Base-by-base conservation (phyloP, 2,888 invertebrate genomes). In the Euzetes globulus region DNA sequence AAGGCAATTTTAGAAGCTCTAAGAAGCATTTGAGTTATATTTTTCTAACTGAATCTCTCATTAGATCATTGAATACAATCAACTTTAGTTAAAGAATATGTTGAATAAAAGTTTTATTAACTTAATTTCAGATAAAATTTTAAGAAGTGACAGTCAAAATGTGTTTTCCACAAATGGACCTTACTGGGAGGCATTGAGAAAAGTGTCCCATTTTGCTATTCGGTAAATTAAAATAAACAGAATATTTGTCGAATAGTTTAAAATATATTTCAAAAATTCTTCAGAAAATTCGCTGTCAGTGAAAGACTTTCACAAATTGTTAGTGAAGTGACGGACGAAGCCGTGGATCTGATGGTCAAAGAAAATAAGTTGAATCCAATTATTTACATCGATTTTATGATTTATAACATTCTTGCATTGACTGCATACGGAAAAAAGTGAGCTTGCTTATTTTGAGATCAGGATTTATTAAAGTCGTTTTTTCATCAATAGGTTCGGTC, bases 181-280 rank as follows among this genome's bases (percentile, higher is more conserved):
- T 15, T 19, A 58, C 19, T 72, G 72, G 72, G 72, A 72, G 33
- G 72, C 27, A 11, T 58, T 72, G 13, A 29, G 72, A 27, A 72
- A 72, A 58, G 45, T 72, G 5, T 19, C 15, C 3, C 27, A 22
- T 19, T 58, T 45, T 2, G 72, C 72, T 55, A 60, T 55, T 45
- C 9, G 72, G 72, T 72, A 1, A 17, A 19, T 41, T 2, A 41
- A 41, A 41, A 6, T 9, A 17, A 17, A 4, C n/a, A 15, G 13
- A 47, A 47, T n/a, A n/a, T n/a, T n/a, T n/a, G n/a, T n/a, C n/a
- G n/a, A n/a, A n/a, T n/a, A n/a, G n/a, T n/a, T 47, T 47, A 47
- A 47, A 47, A 41, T 9, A 41, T 41, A 41, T 41, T 41, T 11
- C 5, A 58, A 58, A n/a, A n/a, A n/a, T n/a, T 27, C 22, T 5